Evolutionary conservation across 2,888 invertebrate genomes (phyloP), one percentile per base, ranked within the genome.

Genomic region (Lamellibrachia columna): DNA sequence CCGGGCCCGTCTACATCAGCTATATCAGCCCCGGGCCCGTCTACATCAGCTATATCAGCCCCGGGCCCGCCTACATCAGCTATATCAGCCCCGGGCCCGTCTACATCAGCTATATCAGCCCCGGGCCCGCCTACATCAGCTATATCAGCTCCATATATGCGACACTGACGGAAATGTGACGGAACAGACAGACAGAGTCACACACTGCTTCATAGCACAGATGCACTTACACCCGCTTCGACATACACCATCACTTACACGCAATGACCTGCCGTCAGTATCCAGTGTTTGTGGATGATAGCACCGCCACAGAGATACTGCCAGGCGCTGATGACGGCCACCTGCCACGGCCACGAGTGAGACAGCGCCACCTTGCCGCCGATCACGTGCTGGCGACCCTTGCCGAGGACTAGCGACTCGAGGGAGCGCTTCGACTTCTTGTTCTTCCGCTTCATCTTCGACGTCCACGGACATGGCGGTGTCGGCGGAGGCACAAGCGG

Each of bases 231-330:
- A 15, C 22, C 40, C 52, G 52, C 1, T 91, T 3, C 52, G 2
- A 7, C 9, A 1, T 3, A n/a, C 11, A 15, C 91, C 15, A 15
- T 4, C 40, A 52, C 52, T 52, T 52, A 91, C 52, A 91, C 52
- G 53, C 92, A 92, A 28, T 92, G 92, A 0, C 60, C 92, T 3
- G 92, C 92, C 60, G 92, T 92, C 60, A 92, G 92, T 1, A 92
- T 28, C 92, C 92, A 92, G 58, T 92, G 53, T 7, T 28, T 60
- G 52, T 92, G 60, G n/a, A 92, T 28, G 55, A 92, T 55, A 7
- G 92, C 60, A 0, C 58, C 92, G 22, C 92, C 40, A 60, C 92
- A 92, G n/a, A 75, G 75, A n/a, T 75, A 75, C 22, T 6, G 22
- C 75, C 75, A n/a, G 75, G 15, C 75, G 75, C 75, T 22, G 15